Evolutionary conservation across 2,113 vertebrate genomes (phyloP).

Genomic region (Pluvialis apricaria): DNA sequence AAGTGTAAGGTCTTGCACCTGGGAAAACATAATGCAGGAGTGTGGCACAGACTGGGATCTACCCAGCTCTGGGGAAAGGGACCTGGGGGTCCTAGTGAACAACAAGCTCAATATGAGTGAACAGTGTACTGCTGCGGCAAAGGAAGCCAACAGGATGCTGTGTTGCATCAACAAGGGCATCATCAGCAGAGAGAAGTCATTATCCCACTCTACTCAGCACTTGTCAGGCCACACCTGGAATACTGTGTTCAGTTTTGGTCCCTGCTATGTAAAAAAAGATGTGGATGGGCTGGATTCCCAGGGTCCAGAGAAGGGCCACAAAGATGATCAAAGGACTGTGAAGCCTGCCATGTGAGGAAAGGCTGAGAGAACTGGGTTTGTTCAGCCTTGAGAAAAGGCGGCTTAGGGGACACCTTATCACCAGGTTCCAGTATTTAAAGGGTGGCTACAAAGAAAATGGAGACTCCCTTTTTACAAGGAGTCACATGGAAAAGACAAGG

Average conservation of each 20-base stretch:
- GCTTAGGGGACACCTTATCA: not conserved
- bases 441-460: not conserved
- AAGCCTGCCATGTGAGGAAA: not conserved
- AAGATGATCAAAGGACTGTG: not conserved
- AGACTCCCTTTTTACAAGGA: not conserved
- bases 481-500: not conserved
- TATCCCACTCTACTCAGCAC: not conserved
- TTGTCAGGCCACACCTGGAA: not conserved
- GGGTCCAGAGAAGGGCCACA: not conserved
- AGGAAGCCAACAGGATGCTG: not conserved
- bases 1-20: not conserved
- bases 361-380: not conserved
- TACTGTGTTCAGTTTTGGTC: not conserved
- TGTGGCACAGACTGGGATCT: not conserved
- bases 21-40: not conserved
- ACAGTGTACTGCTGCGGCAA: not conserved
- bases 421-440: not conserved
- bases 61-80: not conserved
- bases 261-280: not conserved
- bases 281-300: not conserved
- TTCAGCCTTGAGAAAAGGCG: not conserved
- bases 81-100: not conserved
- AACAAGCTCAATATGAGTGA: not conserved
- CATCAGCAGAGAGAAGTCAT: not conserved
- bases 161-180: not conserved